Evolutionary conservation across 2,888 invertebrate species (phyloP).

Genomic region (Plagodis pulveraria): DNA sequence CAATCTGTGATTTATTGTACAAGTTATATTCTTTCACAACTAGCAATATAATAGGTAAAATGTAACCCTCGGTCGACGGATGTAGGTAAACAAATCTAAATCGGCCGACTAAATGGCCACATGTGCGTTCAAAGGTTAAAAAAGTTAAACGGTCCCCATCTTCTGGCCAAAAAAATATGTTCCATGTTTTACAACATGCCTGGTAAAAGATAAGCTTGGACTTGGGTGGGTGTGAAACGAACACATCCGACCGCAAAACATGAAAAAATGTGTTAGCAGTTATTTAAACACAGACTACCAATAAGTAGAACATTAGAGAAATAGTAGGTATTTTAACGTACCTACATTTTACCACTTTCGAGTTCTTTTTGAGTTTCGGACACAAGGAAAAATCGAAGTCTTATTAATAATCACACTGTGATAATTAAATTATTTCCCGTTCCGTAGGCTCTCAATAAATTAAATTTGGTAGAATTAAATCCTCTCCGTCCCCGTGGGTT

Average conservation of each 20-base stretch:
- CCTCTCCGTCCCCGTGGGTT: no score
- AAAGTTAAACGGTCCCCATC: constrained; percentile 53
- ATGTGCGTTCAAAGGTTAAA: constrained; percentile 70
- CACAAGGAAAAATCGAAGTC: no score
- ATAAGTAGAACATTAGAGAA: no score
- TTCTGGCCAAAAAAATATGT: constrained; percentile 51
- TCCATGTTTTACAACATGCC: constrained; percentile 59
- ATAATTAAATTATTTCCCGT: no score
- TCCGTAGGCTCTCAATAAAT: no score
- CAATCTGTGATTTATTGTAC: no score
- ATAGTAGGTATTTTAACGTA: no score
- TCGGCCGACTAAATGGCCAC: constrained; percentile 56
- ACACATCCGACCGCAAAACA: constrained; percentile 20
- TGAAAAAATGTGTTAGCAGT: neutral
- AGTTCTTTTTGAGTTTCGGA: no score
- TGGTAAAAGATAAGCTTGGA: constrained; percentile 53
- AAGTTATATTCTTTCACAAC: neutral
- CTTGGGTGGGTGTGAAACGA: constrained; percentile 35
- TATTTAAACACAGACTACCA: no score
- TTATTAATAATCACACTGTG: no score
- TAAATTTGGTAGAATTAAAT: no score
- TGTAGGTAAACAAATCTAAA: constrained; percentile 77
- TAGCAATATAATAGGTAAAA: constrained; percentile 48
- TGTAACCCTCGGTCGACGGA: constrained; percentile 70
- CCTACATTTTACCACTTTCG: no score